Percentiles rank a stretch among this genome's conserved stretches.
phyloP scores from a whole-genome alignment of 2,113 vertebrate genomes.

The Balaenoptera acutorostrata region DNA sequence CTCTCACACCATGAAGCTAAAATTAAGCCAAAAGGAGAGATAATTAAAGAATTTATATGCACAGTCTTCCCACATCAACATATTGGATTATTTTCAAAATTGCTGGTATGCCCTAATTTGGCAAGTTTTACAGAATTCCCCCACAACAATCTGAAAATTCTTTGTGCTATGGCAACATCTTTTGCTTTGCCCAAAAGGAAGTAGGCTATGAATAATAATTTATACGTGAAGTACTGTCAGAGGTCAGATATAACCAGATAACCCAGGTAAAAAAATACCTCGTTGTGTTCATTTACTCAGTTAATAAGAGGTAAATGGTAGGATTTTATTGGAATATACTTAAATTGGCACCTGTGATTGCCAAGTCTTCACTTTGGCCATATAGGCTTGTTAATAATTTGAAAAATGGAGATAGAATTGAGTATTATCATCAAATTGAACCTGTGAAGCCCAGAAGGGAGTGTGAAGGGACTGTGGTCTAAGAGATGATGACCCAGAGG shows the following conservation, averaged over 20 bases:
- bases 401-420: background rate
- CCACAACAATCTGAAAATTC: conserved; percentile 13
- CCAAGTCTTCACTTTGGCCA: background rate
- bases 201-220: conserved; percentile 30
- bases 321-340: background rate
- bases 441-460: background rate
- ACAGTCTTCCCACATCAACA: conserved; percentile 42
- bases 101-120: conserved; percentile 35
- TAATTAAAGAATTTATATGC: conserved; percentile 67
- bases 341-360: background rate
- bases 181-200: conserved; percentile 48
- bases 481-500: background rate
- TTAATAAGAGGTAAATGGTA: background rate
- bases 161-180: background rate
- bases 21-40: conserved; percentile 56
- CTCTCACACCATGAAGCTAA: conserved; percentile 25
- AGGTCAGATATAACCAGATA: background rate
- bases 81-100: conserved; percentile 57
- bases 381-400: background rate
- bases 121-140: conserved; percentile 3
- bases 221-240: background rate
- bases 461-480: background rate
- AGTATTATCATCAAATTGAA: background rate
- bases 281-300: background rate
- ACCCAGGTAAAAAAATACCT: background rate